phyloP scores from a whole-genome alignment of 2,113 vertebrate genomes.

The Rhinoptilus africanus region DNA sequence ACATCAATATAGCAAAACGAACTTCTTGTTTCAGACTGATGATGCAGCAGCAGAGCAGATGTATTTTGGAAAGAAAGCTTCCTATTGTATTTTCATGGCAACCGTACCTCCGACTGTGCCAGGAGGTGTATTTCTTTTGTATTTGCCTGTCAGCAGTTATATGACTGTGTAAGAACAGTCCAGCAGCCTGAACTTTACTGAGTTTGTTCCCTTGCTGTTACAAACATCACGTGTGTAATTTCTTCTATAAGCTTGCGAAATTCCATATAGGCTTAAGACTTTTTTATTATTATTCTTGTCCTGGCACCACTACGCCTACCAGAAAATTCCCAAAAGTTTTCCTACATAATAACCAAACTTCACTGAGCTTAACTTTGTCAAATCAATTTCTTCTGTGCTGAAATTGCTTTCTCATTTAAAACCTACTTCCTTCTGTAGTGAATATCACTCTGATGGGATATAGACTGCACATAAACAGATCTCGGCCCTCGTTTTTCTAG shows the following conservation, averaged over 20 bases:
- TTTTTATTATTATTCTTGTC: not conserved
- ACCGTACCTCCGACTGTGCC: not conserved
- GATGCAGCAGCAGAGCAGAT: not conserved
- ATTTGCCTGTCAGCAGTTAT: not conserved
- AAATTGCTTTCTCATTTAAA: not conserved
- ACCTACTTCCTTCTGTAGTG: not conserved
- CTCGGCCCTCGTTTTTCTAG: not conserved
- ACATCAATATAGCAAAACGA: not conserved
- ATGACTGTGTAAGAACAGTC: not conserved
- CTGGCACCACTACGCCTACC: not conserved
- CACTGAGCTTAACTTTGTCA: not conserved
- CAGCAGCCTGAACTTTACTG: not conserved
- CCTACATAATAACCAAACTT: not conserved
- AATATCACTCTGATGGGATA: not conserved
- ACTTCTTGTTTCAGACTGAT: not conserved
- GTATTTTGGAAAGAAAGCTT: not conserved
- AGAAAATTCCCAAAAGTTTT: not conserved
- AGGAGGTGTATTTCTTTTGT: not conserved
- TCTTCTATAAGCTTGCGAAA: not conserved
- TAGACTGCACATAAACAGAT: not conserved
- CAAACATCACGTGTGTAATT: not conserved
- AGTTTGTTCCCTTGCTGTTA: not conserved
- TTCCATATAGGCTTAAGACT: not conserved
- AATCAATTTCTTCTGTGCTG: not conserved
- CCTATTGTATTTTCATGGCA: not conserved